These are phyloP conservation scores for Noctua janthina DNA, from an alignment of 2,888 invertebrate species.

Conservation along the genomic window DNA sequence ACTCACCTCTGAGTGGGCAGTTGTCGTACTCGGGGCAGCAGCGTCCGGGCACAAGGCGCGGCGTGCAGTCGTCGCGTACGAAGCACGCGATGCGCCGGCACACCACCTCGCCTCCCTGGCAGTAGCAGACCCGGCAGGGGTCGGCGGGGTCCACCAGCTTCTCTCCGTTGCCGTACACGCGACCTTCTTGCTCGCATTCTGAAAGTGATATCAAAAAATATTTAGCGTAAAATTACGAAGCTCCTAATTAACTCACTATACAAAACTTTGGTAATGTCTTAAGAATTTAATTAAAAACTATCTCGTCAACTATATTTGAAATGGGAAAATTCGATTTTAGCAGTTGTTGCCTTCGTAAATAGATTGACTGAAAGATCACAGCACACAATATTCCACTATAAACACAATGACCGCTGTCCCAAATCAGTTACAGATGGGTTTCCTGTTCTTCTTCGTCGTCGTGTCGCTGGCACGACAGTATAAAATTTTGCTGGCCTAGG, in stretches of 20 bases:
- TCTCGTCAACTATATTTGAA: not conserved
- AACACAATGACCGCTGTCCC: not conserved
- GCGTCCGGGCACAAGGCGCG: conserved; percentile 92
- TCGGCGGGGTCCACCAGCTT: conserved; percentile 93
- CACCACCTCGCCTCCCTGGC: conserved; percentile 94
- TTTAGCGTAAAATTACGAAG: not conserved
- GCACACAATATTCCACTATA: not conserved
- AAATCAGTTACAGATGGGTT: not conserved
- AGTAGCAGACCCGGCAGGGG: conserved; percentile 95
- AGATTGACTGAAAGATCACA: not conserved
- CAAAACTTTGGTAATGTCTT: not conserved
- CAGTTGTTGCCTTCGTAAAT: not conserved
- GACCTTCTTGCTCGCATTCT: conserved; percentile 95
- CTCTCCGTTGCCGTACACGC: conserved; percentile 94
- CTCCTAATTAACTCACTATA: not conserved
- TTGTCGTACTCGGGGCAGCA: conserved; percentile 96
- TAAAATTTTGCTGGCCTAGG: not conserved
- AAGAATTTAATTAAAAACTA: not conserved
- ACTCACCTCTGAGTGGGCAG: conserved; percentile 92
- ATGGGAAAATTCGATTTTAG: not conserved
- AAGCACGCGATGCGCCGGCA: conserved; percentile 95
- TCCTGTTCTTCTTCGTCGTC: not conserved
- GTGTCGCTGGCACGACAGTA: not conserved
- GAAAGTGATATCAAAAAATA: conserved; percentile 53
- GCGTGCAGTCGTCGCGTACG: conserved; percentile 93